Evolutionary conservation across 1,140 invertebrate genomes (phyloP).

Genomic region (Neodiprion lecontei): DNA sequence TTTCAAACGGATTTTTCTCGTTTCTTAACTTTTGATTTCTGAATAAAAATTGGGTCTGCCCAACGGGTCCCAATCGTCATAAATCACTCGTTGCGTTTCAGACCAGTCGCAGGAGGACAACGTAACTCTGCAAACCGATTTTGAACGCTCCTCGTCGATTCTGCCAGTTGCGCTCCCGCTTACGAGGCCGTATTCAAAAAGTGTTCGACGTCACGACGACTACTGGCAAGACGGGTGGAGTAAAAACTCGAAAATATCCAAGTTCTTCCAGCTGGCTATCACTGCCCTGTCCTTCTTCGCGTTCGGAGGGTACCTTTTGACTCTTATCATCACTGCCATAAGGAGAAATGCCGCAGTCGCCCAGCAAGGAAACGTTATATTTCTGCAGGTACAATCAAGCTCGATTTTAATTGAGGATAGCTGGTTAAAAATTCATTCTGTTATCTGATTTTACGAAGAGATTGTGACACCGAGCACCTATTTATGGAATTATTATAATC

Average conservation of each 20-base stretch:
- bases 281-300: slow-evolving; percentile 78
- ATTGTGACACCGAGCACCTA: no score
- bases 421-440: slow-evolving; percentile 9
- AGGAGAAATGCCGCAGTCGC: slow-evolving; percentile 51
- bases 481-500: no score
- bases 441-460: no score
- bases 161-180: slow-evolving; percentile 36
- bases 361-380: slow-evolving; percentile 43
- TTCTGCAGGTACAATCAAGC: slow-evolving; percentile 48
- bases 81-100: no score
- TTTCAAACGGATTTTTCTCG: no score
- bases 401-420: no score
- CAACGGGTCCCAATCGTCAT: no score
- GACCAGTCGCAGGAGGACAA: no score
- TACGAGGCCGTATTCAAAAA: slow-evolving; percentile 33
- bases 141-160: slow-evolving; percentile 7
- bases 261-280: slow-evolving; percentile 74
- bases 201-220: slow-evolving; percentile 59
- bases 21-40: no score
- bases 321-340: slow-evolving; percentile 74
- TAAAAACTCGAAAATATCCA: slow-evolving; percentile 65
- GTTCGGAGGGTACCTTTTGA: slow-evolving; percentile 79
- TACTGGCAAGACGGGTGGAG: slow-evolving; percentile 57
- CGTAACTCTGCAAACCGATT: neutral
- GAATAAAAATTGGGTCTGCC: no score